These are phyloP conservation scores for Epinotia brunnichana DNA, from an alignment of 2,888 invertebrate genomes.

Conservation along the genomic window DNA sequence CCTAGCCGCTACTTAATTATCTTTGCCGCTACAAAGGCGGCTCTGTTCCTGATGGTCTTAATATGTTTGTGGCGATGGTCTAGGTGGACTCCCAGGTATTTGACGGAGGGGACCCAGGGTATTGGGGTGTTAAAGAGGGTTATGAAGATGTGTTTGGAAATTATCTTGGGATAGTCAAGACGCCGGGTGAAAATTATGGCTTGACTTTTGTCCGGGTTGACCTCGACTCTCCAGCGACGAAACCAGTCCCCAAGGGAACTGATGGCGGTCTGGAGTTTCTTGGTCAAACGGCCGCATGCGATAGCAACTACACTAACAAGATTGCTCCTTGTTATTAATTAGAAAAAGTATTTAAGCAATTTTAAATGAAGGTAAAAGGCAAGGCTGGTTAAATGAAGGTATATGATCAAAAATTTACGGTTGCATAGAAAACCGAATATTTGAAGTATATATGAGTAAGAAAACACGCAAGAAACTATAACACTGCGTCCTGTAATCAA, in stretches of 20 bases:
- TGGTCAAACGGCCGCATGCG: neutral
- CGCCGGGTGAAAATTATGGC: neutral
- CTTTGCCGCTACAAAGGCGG: too few species aligned
- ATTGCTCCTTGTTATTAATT: too few species aligned
- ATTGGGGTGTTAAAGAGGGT: neutral
- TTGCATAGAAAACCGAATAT: too few species aligned
- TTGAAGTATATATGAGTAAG: neutral
- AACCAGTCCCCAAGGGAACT: neutral
- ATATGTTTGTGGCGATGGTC: neutral
- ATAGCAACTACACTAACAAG: too few species aligned
- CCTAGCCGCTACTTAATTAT: neutral
- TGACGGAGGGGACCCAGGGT: neutral
- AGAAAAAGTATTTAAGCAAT: too few species aligned
- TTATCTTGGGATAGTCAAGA: fast-evolving
- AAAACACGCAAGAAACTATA: slow-evolving; percentile 9
- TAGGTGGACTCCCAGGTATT: slow-evolving; percentile 1
- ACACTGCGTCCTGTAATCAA: slow-evolving; percentile 10
- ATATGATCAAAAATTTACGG: too few species aligned
- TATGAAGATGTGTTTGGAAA: fast-evolving
- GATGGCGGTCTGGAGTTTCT: neutral
- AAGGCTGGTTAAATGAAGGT: too few species aligned
- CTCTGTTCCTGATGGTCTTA: neutral
- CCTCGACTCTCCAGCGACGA: slow-evolving; percentile 10
- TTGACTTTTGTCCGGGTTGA: slow-evolving; percentile 10
- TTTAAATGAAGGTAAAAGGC: too few species aligned